Evolutionary conservation across 2,113 vertebrate genomes (phyloP).

Genomic region (Speoplatyrhinus poulsoni): DNA sequence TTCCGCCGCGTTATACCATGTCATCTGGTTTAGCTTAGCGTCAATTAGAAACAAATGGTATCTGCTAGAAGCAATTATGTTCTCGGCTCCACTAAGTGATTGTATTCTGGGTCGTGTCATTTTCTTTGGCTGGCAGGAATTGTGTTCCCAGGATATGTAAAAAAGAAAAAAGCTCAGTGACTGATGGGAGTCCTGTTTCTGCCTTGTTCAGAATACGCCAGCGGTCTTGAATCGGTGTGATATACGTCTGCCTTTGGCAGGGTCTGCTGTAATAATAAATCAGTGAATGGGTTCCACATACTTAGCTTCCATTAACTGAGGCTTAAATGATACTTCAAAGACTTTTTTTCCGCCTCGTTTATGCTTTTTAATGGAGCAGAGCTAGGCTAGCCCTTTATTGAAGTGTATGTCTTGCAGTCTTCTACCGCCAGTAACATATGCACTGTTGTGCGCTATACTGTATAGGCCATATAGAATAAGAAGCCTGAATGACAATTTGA

Average conservation of each 20-base stretch:
- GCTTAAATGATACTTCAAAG: slow-evolving; percentile 31
- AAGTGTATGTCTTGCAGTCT: neutral
- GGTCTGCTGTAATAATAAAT: slow-evolving; percentile 32
- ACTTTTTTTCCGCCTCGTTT: slow-evolving; percentile 19
- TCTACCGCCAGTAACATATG: no score
- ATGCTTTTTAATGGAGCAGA: neutral
- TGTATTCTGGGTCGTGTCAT: no score
- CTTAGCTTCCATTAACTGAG: slow-evolving; percentile 38
- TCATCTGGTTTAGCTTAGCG: no score
- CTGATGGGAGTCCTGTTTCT: slow-evolving; percentile 58
- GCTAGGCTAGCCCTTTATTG: slow-evolving; percentile 2
- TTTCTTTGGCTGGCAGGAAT: no score
- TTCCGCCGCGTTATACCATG: no score
- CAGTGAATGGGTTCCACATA: slow-evolving; percentile 24
- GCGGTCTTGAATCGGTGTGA: slow-evolving; percentile 32
- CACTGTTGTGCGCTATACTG: no score
- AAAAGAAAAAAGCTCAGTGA: slow-evolving; percentile 33
- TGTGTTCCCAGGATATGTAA: no score
- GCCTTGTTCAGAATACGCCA: slow-evolving; percentile 38
- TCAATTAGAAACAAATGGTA: no score
- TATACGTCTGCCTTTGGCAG: slow-evolving; percentile 21
- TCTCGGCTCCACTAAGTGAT: no score
- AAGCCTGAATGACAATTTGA: slow-evolving; percentile 28
- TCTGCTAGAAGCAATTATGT: no score
- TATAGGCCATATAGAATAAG: slow-evolving; percentile 32